Conservation (phyloP, 1,140 invertebrate species). For the Drosophila tsacasi region DNA sequence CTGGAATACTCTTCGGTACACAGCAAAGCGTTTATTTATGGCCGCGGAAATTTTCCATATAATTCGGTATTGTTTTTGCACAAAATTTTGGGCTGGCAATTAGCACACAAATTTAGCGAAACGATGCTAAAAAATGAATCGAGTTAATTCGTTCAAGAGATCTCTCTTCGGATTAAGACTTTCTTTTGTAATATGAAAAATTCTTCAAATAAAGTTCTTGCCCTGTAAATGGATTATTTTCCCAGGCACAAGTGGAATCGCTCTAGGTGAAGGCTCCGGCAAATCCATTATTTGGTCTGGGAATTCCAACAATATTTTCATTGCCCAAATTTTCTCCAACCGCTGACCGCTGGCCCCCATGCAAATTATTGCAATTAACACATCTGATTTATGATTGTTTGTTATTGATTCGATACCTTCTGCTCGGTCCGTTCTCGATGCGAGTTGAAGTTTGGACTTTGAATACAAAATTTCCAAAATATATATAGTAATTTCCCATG, state of each 20-base stretch:
- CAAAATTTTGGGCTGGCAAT: slow-evolving; percentile 36
- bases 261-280: slow-evolving; percentile 1
- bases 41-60: slow-evolving; percentile 47
- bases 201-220: too few relatives aligned
- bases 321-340: background rate
- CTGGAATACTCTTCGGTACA: slow-evolving; percentile 27
- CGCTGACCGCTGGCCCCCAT: background rate
- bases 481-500: slow-evolving; percentile 13
- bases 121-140: slow-evolving; percentile 43
- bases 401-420: slow-evolving; percentile 5
- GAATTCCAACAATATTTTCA: slow-evolving; percentile 27
- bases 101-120: slow-evolving; percentile 47
- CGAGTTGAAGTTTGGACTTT: slow-evolving; percentile 30
- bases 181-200: background rate
- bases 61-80: slow-evolving; percentile 54
- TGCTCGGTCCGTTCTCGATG: slow-evolving; percentile 2
- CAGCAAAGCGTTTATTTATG: slow-evolving; percentile 31
- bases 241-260: too few relatives aligned
- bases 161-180: background rate
- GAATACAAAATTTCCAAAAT: slow-evolving; percentile 26
- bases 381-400: slow-evolving; percentile 49
- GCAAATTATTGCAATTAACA: slow-evolving; percentile 56
- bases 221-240: background rate
- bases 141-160: background rate
- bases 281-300: background rate